Conservation (phyloP, 1,140 invertebrate species). For the Drosophila erecta region DNA sequence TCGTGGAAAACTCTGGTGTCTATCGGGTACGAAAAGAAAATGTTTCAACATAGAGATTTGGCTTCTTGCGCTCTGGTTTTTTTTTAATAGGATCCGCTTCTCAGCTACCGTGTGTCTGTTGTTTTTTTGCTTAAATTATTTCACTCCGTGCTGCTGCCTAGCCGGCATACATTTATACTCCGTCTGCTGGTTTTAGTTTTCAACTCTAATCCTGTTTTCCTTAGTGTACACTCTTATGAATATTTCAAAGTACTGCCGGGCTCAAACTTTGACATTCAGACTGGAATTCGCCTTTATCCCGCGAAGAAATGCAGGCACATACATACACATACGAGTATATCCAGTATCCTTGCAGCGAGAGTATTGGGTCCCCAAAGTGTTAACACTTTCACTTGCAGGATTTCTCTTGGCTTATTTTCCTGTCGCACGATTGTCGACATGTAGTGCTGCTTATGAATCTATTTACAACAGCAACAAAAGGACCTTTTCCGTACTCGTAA, state of each 20-base stretch:
- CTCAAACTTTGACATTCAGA: constrained; percentile 55
- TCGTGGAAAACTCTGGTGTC: not conserved
- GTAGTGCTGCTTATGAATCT: constrained; percentile 61
- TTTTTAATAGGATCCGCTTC: not conserved
- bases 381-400: constrained; percentile 25
- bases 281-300: constrained; percentile 27
- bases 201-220: not conserved
- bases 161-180: not conserved
- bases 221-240: constrained; percentile 39
- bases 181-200: no score
- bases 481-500: constrained; percentile 32
- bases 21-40: not conserved
- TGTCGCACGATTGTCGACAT: constrained; percentile 4
- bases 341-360: constrained; percentile 8
- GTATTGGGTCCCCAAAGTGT: not conserved
- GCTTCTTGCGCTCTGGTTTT: not conserved
- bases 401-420: constrained; percentile 7
- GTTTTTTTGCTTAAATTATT: not conserved
- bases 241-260: constrained; percentile 47
- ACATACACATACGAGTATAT: not conserved
- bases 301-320: constrained; percentile 6
- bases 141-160: not conserved
- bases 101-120: not conserved
- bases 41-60: not conserved
- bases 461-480: constrained; percentile 37